phyloP scores from a whole-genome alignment of 2,797 vertebrate genomes.

The Pyrocephalus nanus region DNA sequence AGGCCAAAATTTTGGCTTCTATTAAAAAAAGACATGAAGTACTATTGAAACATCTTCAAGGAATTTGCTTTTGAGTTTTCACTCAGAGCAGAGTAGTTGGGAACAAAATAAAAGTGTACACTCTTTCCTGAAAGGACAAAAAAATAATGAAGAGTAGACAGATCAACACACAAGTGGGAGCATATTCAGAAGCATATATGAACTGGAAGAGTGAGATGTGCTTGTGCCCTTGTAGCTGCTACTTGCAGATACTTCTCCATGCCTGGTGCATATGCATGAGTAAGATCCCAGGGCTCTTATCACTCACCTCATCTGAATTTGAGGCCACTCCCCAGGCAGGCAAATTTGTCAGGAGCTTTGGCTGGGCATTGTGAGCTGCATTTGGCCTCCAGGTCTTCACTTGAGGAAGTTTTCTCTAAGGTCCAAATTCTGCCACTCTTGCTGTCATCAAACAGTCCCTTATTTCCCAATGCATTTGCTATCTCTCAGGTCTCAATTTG shows the following conservation, averaged over 20 bases:
- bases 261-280: background rate
- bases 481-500: background rate
- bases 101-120: background rate
- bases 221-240: background rate
- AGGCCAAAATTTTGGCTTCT: background rate
- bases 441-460: background rate
- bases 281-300: background rate
- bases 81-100: background rate
- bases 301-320: background rate
- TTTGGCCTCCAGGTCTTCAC: conserved; percentile 35
- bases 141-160: background rate
- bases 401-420: conserved; percentile 34
- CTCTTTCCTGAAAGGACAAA: background rate
- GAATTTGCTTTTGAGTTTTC: background rate
- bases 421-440: background rate
- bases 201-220: background rate
- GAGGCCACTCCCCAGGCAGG: background rate
- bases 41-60: background rate
- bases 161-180: background rate
- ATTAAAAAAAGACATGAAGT: background rate
- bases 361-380: background rate
- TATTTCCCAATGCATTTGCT: background rate
- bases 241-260: background rate
- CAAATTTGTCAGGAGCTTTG: conserved; percentile 21
- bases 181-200: background rate